Conservation (phyloP, 2,797 vertebrate species). For the Choloepus didactylus region DNA sequence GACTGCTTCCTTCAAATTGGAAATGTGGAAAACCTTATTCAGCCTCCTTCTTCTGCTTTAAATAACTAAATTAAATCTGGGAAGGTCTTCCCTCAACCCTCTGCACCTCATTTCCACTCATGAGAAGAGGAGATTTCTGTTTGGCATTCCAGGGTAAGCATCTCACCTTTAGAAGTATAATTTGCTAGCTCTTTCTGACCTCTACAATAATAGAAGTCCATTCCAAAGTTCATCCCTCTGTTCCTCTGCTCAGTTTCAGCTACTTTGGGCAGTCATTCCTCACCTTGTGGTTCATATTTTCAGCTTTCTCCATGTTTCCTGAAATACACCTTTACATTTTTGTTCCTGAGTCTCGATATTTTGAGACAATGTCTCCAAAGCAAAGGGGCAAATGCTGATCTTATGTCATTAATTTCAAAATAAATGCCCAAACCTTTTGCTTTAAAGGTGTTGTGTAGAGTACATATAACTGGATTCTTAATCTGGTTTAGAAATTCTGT, state of each 20-base stretch:
- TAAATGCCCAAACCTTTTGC: background rate
- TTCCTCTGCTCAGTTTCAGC: background rate
- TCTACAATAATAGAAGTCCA: too few relatives aligned
- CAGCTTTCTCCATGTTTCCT: constrained; percentile 3
- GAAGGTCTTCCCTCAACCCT: background rate
- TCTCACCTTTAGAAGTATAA: background rate
- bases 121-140: background rate
- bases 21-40: constrained; percentile 3
- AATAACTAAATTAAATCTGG: background rate
- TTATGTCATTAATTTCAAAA: background rate
- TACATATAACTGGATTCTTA: background rate
- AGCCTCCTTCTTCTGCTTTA: background rate
- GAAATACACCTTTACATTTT: constrained; percentile 15
- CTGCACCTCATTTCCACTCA: background rate
- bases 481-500: background rate
- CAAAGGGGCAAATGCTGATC: background rate
- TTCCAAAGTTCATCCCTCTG: background rate
- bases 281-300: background rate
- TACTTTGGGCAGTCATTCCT: background rate
- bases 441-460: background rate
- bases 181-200: background rate
- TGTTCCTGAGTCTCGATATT: background rate
- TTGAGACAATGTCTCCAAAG: constrained; percentile 16
- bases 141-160: background rate
- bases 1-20: constrained; percentile 8